Conservation (phyloP, 2,113 vertebrate genomes). For the Geococcyx californianus region DNA sequence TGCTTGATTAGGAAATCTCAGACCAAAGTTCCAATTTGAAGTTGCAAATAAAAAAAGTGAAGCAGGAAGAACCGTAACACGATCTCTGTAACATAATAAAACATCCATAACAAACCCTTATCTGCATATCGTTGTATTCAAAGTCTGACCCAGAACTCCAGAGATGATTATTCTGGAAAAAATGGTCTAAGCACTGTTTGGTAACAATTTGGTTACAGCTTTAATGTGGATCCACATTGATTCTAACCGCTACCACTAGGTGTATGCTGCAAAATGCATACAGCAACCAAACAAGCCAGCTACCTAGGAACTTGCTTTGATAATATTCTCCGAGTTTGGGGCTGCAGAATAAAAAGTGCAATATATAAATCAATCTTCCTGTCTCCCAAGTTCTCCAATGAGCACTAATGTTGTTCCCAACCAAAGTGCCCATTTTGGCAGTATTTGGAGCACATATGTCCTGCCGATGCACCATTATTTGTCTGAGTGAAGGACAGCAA, state of each 20-base stretch:
- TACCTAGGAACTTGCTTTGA: not conserved
- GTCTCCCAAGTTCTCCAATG: not conserved
- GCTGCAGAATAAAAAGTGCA: not conserved
- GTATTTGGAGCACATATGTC: not conserved
- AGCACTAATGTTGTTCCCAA: not conserved
- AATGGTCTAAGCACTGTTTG: not conserved
- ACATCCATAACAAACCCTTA: not conserved
- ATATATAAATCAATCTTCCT: not conserved
- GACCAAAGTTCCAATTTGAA: not conserved
- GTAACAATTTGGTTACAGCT: not conserved
- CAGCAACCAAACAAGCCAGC: not conserved
- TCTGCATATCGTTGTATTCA: not conserved
- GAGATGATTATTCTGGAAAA: not conserved
- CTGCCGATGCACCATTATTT: not conserved
- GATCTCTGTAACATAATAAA: not conserved
- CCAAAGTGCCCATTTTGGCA: not conserved
- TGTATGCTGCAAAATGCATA: not conserved
- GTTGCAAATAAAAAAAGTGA: not conserved
- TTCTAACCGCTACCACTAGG: accelerated
- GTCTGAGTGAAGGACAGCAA: not conserved
- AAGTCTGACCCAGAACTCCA: not conserved
- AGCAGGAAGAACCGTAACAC: not conserved
- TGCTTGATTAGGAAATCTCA: not conserved
- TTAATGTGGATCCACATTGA: accelerated
- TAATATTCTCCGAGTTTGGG: not conserved